phyloP scores from a whole-genome alignment of 2,888 invertebrate genomes.

The Biston stratarius region DNA sequence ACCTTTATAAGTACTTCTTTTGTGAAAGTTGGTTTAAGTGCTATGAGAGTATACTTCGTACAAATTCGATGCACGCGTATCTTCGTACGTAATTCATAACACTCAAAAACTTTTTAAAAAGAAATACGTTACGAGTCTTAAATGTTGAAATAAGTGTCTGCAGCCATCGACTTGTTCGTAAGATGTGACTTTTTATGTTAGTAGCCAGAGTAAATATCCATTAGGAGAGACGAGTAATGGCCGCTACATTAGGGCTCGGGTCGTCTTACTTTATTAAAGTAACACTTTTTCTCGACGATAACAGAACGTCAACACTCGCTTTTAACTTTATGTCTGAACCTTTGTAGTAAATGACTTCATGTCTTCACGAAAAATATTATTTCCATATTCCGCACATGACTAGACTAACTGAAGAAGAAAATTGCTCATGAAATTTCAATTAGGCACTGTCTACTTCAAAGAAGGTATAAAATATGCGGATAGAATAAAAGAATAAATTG shows the following conservation, averaged over 20 bases:
- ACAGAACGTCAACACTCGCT: slow-evolving; percentile 36
- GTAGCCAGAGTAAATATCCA: slow-evolving; percentile 75
- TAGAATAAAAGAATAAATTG: slow-evolving; percentile 36
- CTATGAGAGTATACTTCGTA: slow-evolving; percentile 15
- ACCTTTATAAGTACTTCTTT: not conserved
- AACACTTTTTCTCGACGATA: slow-evolving; percentile 52
- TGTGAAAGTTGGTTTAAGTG: slow-evolving; percentile 15
- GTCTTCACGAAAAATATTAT: slow-evolving; percentile 12
- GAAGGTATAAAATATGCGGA: slow-evolving; percentile 27
- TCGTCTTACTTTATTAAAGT: slow-evolving; percentile 65
- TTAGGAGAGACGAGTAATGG: slow-evolving; percentile 74
- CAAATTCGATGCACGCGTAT: slow-evolving; percentile 9
- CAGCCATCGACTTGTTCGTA: slow-evolving; percentile 42
- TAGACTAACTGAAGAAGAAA: slow-evolving; percentile 32
- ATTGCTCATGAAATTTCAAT: slow-evolving; percentile 51
- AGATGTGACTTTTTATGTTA: slow-evolving; percentile 74
- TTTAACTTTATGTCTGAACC: slow-evolving; percentile 34
- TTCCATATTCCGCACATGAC: slow-evolving; percentile 14
- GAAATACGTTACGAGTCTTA: slow-evolving; percentile 6
- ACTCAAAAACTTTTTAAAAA: slow-evolving; percentile 22
- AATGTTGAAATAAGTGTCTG: slow-evolving; percentile 3
- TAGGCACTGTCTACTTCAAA: slow-evolving; percentile 38
- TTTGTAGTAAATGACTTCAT: slow-evolving; percentile 14
- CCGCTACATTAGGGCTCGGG: slow-evolving; percentile 67
- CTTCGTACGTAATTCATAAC: slow-evolving; percentile 18